These are phyloP conservation scores for Heliangelus exortis DNA, from an alignment of 2,797 vertebrate genomes.

Conservation along the genomic window DNA sequence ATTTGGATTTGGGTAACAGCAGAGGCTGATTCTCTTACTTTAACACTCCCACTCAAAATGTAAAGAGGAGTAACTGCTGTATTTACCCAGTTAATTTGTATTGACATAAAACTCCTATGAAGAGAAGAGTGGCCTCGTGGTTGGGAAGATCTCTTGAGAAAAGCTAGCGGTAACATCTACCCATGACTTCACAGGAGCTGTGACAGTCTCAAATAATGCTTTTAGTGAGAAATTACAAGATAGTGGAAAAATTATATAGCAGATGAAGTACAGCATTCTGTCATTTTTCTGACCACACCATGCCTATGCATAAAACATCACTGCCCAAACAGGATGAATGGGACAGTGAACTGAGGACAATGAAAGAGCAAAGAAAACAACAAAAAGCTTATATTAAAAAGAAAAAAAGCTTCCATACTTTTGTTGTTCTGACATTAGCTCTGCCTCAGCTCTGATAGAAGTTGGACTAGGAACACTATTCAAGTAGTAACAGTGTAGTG, in stretches of 20 bases:
- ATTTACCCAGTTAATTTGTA: background rate
- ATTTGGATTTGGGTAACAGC: background rate
- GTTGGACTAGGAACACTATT: background rate
- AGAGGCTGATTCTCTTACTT: background rate
- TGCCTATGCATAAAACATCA: background rate
- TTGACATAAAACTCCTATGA: background rate
- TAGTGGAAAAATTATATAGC: background rate
- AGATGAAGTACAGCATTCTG: background rate
- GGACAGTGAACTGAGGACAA: background rate
- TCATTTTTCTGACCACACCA: background rate
- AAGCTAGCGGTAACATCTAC: background rate
- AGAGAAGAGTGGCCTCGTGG: background rate
- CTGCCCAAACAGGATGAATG: background rate
- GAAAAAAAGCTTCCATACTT: background rate
- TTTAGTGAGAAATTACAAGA: conserved; percentile 21
- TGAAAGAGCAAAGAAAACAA: background rate
- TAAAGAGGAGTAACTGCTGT: background rate
- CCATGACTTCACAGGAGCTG: background rate
- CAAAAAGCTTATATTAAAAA: background rate
- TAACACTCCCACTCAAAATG: background rate
- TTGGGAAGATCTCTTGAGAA: background rate
- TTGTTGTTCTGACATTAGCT: background rate
- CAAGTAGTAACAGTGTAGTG: background rate
- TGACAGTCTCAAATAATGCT: background rate
- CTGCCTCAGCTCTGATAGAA: background rate